phyloP scores from a whole-genome alignment of 2,888 invertebrate genomes.

The Cacoxenus indagator region DNA sequence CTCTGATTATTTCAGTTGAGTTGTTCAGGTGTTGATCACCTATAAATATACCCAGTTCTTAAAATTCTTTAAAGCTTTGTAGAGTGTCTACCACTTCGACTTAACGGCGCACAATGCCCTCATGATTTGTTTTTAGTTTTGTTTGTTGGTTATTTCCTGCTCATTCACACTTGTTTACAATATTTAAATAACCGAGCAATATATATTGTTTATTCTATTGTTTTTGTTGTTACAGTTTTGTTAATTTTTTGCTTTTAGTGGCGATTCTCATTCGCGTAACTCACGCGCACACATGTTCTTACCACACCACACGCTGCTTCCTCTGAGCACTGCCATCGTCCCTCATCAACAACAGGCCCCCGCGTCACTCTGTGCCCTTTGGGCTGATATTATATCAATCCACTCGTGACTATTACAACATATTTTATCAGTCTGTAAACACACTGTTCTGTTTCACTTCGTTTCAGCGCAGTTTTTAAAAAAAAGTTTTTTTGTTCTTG shows the following conservation, averaged over 20 bases:
- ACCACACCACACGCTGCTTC: neutral
- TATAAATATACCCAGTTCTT: no score
- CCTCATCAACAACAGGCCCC: neutral
- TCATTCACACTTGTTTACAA: neutral
- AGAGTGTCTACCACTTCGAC: no score
- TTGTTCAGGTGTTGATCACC: no score
- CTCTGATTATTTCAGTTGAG: neutral
- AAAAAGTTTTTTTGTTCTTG: constrained; percentile 21
- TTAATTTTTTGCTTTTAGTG: neutral
- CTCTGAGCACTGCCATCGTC: neutral
- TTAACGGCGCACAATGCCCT: neutral
- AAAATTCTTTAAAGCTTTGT: no score
- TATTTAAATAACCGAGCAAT: constrained; percentile 25
- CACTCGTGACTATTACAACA: neutral
- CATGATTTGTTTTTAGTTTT: constrained; percentile 30
- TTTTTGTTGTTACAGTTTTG: constrained; percentile 16
- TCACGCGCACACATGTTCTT: neutral
- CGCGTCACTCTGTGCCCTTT: neutral
- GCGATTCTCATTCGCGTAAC: neutral
- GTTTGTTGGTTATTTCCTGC: constrained; percentile 13
- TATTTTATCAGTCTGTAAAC: constrained; percentile 14
- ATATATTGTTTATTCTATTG: neutral
- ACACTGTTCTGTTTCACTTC: neutral
- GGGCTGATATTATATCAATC: neutral
- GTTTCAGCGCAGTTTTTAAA: neutral